Evolutionary conservation across 2,888 invertebrate species (phyloP).

Genomic region (Pammene aurita): DNA sequence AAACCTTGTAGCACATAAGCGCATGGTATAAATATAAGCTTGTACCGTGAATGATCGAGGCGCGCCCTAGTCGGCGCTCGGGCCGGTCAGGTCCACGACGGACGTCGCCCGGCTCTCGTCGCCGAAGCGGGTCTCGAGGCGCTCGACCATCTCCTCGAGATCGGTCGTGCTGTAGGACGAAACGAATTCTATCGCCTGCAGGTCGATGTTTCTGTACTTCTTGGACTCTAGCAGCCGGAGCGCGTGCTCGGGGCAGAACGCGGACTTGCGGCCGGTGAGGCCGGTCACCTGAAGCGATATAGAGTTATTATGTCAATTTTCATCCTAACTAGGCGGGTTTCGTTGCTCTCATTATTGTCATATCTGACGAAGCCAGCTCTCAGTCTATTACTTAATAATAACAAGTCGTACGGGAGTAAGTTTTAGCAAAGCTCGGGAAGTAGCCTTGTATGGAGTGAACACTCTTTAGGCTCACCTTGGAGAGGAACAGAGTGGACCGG

Average conservation of each 20-base stretch:
- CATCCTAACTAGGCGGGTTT: neutral
- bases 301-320: neutral
- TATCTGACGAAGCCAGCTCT: neutral
- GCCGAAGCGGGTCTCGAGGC: neutral
- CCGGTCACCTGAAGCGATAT: slow-evolving; percentile 52
- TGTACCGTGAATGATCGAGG: neutral
- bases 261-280: slow-evolving; percentile 45
- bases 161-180: neutral
- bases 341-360: neutral
- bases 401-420: no score
- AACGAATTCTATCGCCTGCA: neutral
- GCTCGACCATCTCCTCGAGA: slow-evolving; percentile 15
- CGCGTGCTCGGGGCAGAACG: slow-evolving; percentile 58
- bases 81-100: neutral
- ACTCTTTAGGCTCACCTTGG: slow-evolving; percentile 84
- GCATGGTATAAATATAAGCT: no score
- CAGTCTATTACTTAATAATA: no score
- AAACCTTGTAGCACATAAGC: no score
- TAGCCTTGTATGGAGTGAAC: no score
- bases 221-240: slow-evolving; percentile 46
- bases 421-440: no score
- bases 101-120: neutral
- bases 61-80: neutral
- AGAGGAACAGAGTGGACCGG: slow-evolving; percentile 91
- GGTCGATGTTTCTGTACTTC: slow-evolving; percentile 18